Evolutionary conservation across 1,140 invertebrate genomes (phyloP), one percentile per base, ranked within the genome.

Genomic region (Drosophila ironensis): DNA sequence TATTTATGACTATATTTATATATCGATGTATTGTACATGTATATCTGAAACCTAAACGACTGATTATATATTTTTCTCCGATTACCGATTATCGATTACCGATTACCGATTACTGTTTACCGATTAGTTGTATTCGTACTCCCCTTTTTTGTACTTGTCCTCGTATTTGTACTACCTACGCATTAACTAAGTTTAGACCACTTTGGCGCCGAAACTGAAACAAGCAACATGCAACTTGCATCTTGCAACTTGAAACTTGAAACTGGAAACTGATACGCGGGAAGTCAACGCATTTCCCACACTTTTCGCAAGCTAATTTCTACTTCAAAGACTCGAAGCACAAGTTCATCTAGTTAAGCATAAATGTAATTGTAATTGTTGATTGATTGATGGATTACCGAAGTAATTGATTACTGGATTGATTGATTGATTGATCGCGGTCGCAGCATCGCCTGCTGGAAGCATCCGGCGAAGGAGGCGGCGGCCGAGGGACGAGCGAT

Each of bases 31-130:
- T 50, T 50, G 63, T 71, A 80, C 69, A 71, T 75, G 66, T 76
- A 82, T 72, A 75, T 84, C 74, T 72, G 48, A 53, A 84, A 81
- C 77, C 72, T 81, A 72, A 81, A 84, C 76, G 78, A 84, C 78
- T 84, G 78, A 84, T 84, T 84, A 86, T 86, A 71, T 84, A 84
- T 86, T 84, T 84, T 57, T 40, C 45, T 27, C 2, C 25, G 25
- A 27, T 8, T 27, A 27, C 25, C 5, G 25, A 27, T 27, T 27
- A 27, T 8, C 30, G 11, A 33, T 12, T 33, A 30, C 27, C 27
- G 9, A 9, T 30, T 30, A 30, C 28, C 28, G 11, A 9, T 30
- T 30, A 30, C 30, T 33, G 30, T 27, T 27, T 27, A 27, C 52
- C 61, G 41, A 56, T 72, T 72, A 63, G 27, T 63, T 72, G 47